A percentile compares a stretch with the other conserved stretches of the same genome.
These are phyloP conservation scores for Pseudochirops corinnae DNA, from an alignment of 2,797 vertebrate genomes.

Conservation along the genomic window DNA sequence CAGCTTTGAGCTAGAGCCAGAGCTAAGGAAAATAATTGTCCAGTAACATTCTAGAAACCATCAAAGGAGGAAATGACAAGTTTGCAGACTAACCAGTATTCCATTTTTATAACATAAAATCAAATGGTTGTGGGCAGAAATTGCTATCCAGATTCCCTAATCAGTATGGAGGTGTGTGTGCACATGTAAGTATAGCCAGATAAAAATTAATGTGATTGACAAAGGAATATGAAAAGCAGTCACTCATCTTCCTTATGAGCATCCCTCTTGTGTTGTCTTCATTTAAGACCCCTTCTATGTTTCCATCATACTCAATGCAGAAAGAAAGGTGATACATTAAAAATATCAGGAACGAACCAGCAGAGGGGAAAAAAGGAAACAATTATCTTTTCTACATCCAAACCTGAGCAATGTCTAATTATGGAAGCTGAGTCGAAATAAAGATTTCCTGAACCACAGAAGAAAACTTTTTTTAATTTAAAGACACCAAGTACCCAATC, in stretches of 20 bases:
- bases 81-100: constrained; percentile 3
- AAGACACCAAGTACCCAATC: neutral
- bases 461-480: constrained; percentile 23
- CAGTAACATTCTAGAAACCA: neutral
- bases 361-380: constrained; percentile 18
- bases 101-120: constrained; percentile 19
- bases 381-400: constrained; percentile 47
- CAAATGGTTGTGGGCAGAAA: neutral
- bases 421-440: constrained; percentile 45
- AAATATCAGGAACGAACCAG: constrained; percentile 37
- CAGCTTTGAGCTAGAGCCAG: neutral
- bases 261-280: neutral
- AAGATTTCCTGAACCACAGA: constrained; percentile 50
- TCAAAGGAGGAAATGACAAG: neutral
- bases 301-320: neutral
- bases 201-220: constrained; percentile 35
- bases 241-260: neutral
- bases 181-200: neutral
- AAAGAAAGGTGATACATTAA: constrained; percentile 59
- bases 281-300: neutral
- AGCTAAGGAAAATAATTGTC: neutral
- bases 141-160: neutral
- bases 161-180: accelerated
- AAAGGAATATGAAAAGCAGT: neutral
- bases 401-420: constrained; percentile 55